Base-by-base conservation (phyloP, 1,140 invertebrate genomes). In the Tetramorium simillimum region DNA sequence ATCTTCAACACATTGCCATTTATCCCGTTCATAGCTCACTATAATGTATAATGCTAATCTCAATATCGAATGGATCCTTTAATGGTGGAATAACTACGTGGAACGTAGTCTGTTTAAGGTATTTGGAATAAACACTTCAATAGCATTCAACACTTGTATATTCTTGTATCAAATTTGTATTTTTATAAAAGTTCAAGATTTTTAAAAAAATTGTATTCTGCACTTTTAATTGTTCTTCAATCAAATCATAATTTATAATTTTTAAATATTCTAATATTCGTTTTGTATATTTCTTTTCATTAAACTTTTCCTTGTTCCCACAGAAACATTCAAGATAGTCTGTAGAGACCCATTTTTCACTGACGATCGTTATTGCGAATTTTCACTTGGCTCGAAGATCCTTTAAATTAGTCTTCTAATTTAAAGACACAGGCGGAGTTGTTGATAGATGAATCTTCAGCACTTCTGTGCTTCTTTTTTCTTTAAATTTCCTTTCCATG, bases 1-100 rank as follows among this genome's bases (percentile, higher is more conserved):
- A 63, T 89, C 62, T 90, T 89, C 56, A 87, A 40, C 37, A 75
- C 77, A 43, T 91, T 86, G 49, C 82, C 90, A 70, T 94, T 91
- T 88, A 93, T 89, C 58, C 70, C 85, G 40, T 62, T 82, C 40
- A 82, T 72, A 40, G 53, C 9, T 60, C 40, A 60, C 53, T 84
- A 14, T 82, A 28, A 72, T 53, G 33, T 37, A 37, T 21, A 37
- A 49, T 72, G 10, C n/a, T n/a, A n/a, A n/a, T 40, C 28, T 67
- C 14, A 53, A 51, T 78, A 37, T 18, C 14, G 28, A 53, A 33
- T 60, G 16, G 56, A 21, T 24, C 3, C 9, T 60, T 63, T 14
- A 60, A 65, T 65, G 33, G 14, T 1, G n/a, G 5, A 18, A 10
- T 18, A 56, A 21, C 6, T 33, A 24, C 16, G 33, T 33, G 33